Conservation (phyloP, 2,113 vertebrate genomes). For the Oreocharis arfaki region DNA sequence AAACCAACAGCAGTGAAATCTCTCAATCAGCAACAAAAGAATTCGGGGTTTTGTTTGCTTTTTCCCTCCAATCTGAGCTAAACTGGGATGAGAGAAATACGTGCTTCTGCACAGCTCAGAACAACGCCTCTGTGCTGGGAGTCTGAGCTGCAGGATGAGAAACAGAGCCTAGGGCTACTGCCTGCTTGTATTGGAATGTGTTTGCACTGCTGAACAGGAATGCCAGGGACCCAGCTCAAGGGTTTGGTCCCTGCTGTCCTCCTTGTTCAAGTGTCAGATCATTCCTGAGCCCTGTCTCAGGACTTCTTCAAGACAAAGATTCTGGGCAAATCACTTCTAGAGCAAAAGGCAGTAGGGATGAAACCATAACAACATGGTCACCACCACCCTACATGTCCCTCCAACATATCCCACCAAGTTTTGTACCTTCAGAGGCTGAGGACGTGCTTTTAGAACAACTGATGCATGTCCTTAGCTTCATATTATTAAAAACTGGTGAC, state of each 20-base stretch:
- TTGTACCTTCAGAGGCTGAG: neutral
- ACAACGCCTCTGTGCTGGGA: accelerated
- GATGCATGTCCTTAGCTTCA: neutral
- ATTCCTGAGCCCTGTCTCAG: neutral
- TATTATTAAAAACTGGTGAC: neutral
- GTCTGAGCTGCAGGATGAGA: neutral
- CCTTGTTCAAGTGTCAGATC: neutral
- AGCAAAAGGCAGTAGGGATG: neutral
- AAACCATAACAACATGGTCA: neutral
- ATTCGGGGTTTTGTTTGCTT: neutral
- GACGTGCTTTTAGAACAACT: neutral
- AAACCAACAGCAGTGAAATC: neutral
- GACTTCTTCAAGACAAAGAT: neutral
- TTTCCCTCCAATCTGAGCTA: neutral
- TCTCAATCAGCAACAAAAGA: neutral
- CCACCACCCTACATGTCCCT: neutral
- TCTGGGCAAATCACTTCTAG: neutral
- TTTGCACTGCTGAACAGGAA: neutral
- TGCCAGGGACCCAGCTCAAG: neutral
- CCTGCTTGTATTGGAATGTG: neutral
- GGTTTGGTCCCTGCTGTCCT: neutral
- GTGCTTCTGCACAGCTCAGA: neutral
- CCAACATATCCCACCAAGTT: neutral
- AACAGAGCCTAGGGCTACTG: neutral
- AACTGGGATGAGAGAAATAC: neutral